Conservation (phyloP, 2,888 invertebrate genomes). For the Leptinotarsa peninsularis region DNA sequence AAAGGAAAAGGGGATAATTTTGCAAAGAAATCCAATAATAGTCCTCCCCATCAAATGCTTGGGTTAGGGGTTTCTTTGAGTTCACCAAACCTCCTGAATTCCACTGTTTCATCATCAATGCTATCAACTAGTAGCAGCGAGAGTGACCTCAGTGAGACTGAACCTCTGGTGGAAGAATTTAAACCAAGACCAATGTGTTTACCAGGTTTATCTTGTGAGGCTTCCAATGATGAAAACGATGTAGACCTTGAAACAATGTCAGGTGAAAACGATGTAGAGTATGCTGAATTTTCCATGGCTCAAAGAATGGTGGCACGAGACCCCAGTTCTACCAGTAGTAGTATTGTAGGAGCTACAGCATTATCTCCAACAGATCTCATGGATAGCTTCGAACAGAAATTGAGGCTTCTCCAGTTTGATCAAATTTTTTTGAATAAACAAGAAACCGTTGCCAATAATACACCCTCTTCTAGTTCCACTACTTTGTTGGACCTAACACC, state of each 20-base stretch:
- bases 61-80: slow-evolving; percentile 63
- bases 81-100: slow-evolving; percentile 64
- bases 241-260: slow-evolving; percentile 89
- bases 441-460: slow-evolving; percentile 18
- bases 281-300: slow-evolving; percentile 70
- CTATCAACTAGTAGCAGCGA: slow-evolving; percentile 64
- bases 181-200: slow-evolving; percentile 64
- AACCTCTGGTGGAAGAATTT: slow-evolving; percentile 73
- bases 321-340: slow-evolving; percentile 48
- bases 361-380: slow-evolving; percentile 49
- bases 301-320: slow-evolving; percentile 63
- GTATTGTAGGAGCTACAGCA: slow-evolving; percentile 49
- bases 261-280: slow-evolving; percentile 81
- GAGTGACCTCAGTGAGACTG: slow-evolving; percentile 73
- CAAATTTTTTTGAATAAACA: slow-evolving; percentile 37
- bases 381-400: slow-evolving; percentile 68
- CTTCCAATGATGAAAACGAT: slow-evolving; percentile 86
- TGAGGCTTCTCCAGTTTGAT: slow-evolving; percentile 69
- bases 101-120: slow-evolving; percentile 62
- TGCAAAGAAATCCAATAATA: slow-evolving; percentile 17
- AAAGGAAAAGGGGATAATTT: slow-evolving; percentile 44
- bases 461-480: slow-evolving; percentile 35
- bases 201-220: slow-evolving; percentile 65
- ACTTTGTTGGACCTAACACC: slow-evolving; percentile 54
- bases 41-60: slow-evolving; percentile 53